Conservation (phyloP, 2,113 vertebrate genomes). For the Burhinus bistriatus region DNA sequence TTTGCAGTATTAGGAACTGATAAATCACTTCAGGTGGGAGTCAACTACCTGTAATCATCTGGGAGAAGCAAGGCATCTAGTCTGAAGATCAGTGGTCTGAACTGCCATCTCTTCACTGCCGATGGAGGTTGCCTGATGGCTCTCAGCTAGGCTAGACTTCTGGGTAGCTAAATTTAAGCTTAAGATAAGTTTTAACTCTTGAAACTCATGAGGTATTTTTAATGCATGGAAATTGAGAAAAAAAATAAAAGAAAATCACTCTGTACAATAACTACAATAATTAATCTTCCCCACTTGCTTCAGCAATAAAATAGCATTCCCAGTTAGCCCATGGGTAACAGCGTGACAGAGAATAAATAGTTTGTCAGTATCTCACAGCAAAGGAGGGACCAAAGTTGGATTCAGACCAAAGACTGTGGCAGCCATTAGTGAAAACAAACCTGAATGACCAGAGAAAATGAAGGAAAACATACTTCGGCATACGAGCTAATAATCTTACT, state of each 20-base stretch:
- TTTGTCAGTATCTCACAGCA: not conserved
- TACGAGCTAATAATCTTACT: not conserved
- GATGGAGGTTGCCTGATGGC: rapidly evolving
- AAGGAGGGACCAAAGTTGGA: not conserved
- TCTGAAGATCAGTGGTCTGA: not conserved
- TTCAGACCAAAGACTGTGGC: not conserved
- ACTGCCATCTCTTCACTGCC: not conserved
- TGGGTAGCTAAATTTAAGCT: not conserved
- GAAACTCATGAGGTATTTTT: not conserved
- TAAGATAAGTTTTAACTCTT: not conserved
- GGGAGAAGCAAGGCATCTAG: not conserved
- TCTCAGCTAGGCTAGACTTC: not conserved
- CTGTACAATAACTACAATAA: not conserved
- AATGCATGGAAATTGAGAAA: not conserved
- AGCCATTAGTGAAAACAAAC: not conserved
- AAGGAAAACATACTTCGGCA: not conserved
- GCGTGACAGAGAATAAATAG: not conserved
- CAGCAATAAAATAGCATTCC: not conserved
- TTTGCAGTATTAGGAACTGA: not conserved
- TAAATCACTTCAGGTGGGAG: not conserved
- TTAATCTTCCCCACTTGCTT: not conserved
- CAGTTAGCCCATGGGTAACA: not conserved
- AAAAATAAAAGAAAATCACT: not conserved
- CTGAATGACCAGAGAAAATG: not conserved
- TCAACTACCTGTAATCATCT: not conserved